Percentiles rank a stretch among this genome's conserved stretches.
Conservation (phyloP, 1,140 invertebrate species). For the Euura saliciscinereae region DNA sequence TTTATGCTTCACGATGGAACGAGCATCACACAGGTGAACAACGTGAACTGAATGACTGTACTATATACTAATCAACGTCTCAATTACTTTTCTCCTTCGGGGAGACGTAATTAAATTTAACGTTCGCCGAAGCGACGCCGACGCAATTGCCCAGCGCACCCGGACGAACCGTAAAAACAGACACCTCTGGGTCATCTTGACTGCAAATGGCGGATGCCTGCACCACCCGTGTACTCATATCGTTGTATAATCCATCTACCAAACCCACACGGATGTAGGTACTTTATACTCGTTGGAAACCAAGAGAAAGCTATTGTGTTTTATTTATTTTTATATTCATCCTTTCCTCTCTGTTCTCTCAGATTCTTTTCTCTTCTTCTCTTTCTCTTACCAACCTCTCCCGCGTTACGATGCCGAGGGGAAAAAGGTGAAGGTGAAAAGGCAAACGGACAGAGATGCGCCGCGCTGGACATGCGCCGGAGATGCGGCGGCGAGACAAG, state of each 20-base stretch:
- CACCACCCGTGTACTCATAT: no score
- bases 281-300: not conserved
- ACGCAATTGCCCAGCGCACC: not conserved
- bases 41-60: not conserved
- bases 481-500: not conserved
- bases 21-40: no score
- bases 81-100: not conserved
- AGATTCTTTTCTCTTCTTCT: not conserved
- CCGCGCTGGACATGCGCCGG: not conserved
- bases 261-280: no score
- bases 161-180: not conserved
- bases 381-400: not conserved
- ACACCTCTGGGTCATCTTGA: not conserved
- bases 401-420: not conserved
- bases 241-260: not conserved
- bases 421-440: constrained; percentile 4
- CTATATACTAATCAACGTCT: constrained; percentile 7
- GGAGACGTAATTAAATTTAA: constrained; percentile 1
- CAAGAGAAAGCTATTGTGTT: constrained; percentile 4
- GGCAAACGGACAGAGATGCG: not conserved
- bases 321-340: not conserved
- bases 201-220: no score
- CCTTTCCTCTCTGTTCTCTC: not conserved
- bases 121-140: not conserved
- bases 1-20: not conserved